Percentiles rank a stretch among this genome's conserved stretches.
phyloP scores from a whole-genome alignment of 2,888 invertebrate species.

The Unio pictorum region DNA sequence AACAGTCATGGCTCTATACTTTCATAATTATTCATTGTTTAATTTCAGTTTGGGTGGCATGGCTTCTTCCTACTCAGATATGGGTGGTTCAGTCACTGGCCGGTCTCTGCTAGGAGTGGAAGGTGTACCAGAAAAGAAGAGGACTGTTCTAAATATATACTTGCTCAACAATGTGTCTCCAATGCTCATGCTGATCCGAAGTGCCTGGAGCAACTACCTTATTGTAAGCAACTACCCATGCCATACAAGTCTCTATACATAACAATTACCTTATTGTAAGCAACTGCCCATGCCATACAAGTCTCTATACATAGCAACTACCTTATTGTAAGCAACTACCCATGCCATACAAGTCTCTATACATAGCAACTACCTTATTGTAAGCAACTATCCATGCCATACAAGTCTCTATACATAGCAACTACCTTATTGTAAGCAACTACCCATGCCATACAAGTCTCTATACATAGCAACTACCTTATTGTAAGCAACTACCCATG shows the following conservation, averaged over 20 bases:
- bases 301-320: slow-evolving; percentile 16
- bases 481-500: no score
- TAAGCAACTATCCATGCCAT: no score
- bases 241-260: no score
- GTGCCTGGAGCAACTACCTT: slow-evolving; percentile 67
- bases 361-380: background rate
- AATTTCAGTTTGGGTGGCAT: slow-evolving; percentile 34
- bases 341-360: no score
- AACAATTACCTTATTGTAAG: background rate
- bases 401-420: no score
- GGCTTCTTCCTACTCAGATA: slow-evolving; percentile 43
- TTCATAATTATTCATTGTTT: background rate
- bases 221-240: slow-evolving; percentile 48
- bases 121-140: slow-evolving; percentile 42
- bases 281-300: background rate
- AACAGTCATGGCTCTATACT: background rate
- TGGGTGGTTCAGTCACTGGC: slow-evolving; percentile 50
- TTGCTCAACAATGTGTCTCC: slow-evolving; percentile 63
- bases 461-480: no score
- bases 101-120: slow-evolving; percentile 40
- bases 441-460: no score
- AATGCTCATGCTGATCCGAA: slow-evolving; percentile 61
- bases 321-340: slow-evolving; percentile 1
- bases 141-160: slow-evolving; percentile 61
- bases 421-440: no score